These are phyloP conservation scores for Sarcophaga peregrina DNA, from an alignment of 1,140 invertebrate genomes.

Conservation along the genomic window DNA sequence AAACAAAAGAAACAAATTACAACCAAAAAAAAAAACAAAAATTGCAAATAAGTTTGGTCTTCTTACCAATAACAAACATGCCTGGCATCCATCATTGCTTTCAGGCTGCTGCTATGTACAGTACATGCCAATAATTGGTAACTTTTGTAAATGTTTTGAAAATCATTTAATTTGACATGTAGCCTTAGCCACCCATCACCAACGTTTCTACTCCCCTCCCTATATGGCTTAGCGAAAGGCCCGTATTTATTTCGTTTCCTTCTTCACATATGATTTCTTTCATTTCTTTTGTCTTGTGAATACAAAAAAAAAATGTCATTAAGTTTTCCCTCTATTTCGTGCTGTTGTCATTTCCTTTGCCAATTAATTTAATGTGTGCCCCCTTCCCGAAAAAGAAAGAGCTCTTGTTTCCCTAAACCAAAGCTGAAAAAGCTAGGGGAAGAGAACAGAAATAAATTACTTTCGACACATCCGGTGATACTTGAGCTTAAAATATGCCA, in stretches of 20 bases:
- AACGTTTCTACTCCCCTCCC: not conserved
- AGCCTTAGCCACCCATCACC: not conserved
- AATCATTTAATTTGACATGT: not conserved
- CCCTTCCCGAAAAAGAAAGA: not conserved
- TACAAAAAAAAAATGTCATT: not conserved
- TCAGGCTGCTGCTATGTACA: no score
- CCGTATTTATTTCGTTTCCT: no score
- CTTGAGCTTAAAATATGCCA: constrained; percentile 1
- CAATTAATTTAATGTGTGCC: constrained; percentile 10
- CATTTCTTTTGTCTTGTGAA: no score
- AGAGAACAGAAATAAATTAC: not conserved
- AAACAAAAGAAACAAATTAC: no score
- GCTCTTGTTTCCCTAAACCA: no score
- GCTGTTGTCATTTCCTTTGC: not conserved
- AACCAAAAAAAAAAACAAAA: no score
- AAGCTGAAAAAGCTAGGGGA: no score
- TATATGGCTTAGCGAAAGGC: no score
- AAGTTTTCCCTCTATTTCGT: not conserved
- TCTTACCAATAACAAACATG: no score
- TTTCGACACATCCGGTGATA: constrained; percentile 12
- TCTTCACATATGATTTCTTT: no score
- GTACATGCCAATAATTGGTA: not conserved
- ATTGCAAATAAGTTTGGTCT: no score
- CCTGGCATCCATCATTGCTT: no score
- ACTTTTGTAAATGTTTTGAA: not conserved